A percentile compares a stretch with the other conserved stretches of the same genome.
phyloP scores from a whole-genome alignment of 2,113 vertebrate species.

The Thamnaconus septentrionalis region DNA sequence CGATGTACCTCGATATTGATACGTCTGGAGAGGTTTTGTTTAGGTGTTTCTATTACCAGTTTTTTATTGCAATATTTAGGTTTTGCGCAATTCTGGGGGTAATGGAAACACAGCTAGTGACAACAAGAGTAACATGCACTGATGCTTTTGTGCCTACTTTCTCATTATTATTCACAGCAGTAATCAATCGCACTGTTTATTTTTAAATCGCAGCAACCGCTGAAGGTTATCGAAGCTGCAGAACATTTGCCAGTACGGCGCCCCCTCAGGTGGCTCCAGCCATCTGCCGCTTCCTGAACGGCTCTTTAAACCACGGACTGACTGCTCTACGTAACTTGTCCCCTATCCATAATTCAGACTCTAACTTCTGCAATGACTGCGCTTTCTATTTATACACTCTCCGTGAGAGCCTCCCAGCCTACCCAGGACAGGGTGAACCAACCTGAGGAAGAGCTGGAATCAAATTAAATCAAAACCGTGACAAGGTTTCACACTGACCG shows the following conservation, averaged over 20 bases:
- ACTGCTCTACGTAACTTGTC: constrained; percentile 19
- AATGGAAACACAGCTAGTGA: too few species aligned
- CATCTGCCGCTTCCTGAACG: constrained; percentile 35
- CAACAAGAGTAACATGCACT: background rate
- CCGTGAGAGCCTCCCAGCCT: background rate
- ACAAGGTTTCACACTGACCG: background rate
- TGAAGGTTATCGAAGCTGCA: too few species aligned
- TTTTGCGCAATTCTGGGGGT: too few species aligned
- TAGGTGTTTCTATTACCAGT: too few species aligned
- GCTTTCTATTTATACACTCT: constrained; percentile 42
- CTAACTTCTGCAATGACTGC: constrained; percentile 7
- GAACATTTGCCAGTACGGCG: background rate
- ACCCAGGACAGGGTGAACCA: too few species aligned
- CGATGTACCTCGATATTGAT: too few species aligned
- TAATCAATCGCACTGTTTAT: background rate
- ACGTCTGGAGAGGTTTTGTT: too few species aligned
- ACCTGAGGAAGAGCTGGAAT: background rate
- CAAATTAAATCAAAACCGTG: background rate
- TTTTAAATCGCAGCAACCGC: too few species aligned
- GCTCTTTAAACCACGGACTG: background rate
- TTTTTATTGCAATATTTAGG: too few species aligned
- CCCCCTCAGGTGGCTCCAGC: constrained; percentile 46
- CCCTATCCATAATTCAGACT: constrained; percentile 57
- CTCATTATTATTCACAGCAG: constrained; percentile 27
- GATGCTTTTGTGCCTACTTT: background rate